These are phyloP conservation scores for Lithobates pipiens DNA, from an alignment of 2,797 vertebrate species.

Conservation along the genomic window DNA sequence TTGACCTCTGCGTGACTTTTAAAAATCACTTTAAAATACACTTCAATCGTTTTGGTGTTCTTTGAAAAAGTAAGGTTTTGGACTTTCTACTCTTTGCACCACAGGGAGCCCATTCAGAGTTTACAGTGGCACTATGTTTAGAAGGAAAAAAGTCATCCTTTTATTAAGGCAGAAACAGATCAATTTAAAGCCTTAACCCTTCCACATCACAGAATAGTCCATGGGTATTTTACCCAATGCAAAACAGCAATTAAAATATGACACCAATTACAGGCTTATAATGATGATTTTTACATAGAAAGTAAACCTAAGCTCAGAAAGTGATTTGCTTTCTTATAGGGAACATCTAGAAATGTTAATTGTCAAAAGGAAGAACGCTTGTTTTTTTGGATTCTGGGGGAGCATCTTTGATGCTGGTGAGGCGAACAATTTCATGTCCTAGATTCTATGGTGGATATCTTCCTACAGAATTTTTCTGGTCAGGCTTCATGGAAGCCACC, in stretches of 20 bases:
- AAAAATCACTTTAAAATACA: not conserved
- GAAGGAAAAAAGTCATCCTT: not conserved
- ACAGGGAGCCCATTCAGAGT: not conserved
- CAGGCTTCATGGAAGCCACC: too few relatives aligned
- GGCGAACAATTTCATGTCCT: too few relatives aligned
- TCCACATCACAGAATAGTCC: not conserved
- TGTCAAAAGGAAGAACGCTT: too few relatives aligned
- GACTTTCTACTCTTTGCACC: conserved; percentile 21
- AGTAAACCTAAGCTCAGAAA: too few relatives aligned
- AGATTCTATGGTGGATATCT: too few relatives aligned
- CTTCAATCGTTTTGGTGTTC: conserved; percentile 7
- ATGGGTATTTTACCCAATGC: not conserved
- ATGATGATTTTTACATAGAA: too few relatives aligned
- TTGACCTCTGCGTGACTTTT: conserved; percentile 12
- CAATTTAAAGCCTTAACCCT: not conserved
- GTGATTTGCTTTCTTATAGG: too few relatives aligned
- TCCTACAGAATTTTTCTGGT: too few relatives aligned
- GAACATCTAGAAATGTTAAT: too few relatives aligned
- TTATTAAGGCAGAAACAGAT: not conserved
- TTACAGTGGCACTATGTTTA: not conserved
- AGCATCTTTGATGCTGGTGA: too few relatives aligned
- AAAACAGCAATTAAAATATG: not conserved
- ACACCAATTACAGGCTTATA: too few relatives aligned
- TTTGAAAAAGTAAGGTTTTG: not conserved
- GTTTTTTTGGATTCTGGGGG: too few relatives aligned